A percentile compares a stretch with the other conserved stretches of the same genome.
These are phyloP conservation scores for Sphaeramia orbicularis DNA, from an alignment of 2,797 vertebrate species.

Conservation along the genomic window DNA sequence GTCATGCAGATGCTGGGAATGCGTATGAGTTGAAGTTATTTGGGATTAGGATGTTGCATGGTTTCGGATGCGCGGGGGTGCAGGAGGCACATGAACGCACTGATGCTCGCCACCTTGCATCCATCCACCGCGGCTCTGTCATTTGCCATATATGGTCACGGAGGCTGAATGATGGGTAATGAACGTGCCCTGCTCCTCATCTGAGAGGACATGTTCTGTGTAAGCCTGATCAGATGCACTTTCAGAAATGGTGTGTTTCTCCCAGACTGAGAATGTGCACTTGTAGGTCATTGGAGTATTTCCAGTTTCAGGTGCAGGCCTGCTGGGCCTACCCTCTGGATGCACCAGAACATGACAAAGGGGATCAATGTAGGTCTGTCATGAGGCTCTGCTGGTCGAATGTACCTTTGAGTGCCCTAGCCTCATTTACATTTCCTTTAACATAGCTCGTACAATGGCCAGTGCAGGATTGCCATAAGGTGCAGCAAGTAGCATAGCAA, in stretches of 20 bases:
- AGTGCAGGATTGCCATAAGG: slow-evolving; percentile 42
- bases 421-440: not conserved
- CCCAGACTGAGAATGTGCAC: not conserved
- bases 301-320: slow-evolving; percentile 48
- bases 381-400: not conserved
- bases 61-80: slow-evolving; percentile 7
- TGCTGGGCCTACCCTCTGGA: slow-evolving; percentile 33
- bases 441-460: slow-evolving; percentile 26
- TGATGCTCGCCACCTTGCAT: slow-evolving; percentile 69
- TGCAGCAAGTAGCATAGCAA: slow-evolving; percentile 73
- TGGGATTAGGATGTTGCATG: slow-evolving; percentile 13
- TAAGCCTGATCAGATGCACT: slow-evolving; percentile 18
- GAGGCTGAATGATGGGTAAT: slow-evolving; percentile 50
- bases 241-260: not conserved
- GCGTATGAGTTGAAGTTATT: not conserved
- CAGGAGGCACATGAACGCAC: slow-evolving; percentile 32
- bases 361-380: not conserved
- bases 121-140: slow-evolving; percentile 57
- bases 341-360: slow-evolving; percentile 14
- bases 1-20: not conserved
- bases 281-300: slow-evolving; percentile 39
- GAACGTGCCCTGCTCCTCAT: slow-evolving; percentile 33
- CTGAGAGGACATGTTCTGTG: not conserved
- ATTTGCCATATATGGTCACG: slow-evolving; percentile 75
- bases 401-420: not conserved